phyloP scores from a whole-genome alignment of 2,888 invertebrate species.

The Crioceris asparagi region DNA sequence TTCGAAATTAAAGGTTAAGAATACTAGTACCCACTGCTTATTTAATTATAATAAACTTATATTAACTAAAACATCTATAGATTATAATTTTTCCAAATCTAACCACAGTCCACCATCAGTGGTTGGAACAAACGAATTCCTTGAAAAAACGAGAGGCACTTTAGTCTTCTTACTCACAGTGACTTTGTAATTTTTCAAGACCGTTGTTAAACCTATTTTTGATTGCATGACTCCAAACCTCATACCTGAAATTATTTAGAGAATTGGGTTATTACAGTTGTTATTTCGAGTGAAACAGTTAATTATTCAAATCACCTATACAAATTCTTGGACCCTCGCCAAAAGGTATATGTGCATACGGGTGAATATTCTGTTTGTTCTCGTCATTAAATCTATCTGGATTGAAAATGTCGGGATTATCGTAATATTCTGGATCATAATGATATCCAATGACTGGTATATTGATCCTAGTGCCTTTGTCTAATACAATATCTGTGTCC shows the following conservation, averaged over 20 bases:
- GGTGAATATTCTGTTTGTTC: not conserved
- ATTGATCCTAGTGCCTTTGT: not conserved
- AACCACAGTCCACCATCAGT: constrained; percentile 22
- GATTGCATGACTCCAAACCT: constrained; percentile 30
- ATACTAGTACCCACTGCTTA: too few relatives aligned
- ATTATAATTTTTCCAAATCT: constrained; percentile 8
- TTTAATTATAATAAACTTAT: too few relatives aligned
- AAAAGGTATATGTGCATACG: not conserved
- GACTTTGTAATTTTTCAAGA: constrained; percentile 24
- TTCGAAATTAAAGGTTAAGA: too few relatives aligned
- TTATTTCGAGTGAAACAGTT: too few relatives aligned
- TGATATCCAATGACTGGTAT: not conserved
- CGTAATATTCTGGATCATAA: not conserved
- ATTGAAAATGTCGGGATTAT: not conserved
- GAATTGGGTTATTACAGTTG: not conserved
- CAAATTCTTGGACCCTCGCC: too few relatives aligned
- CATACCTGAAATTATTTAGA: constrained; percentile 21
- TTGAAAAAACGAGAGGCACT: constrained; percentile 20
- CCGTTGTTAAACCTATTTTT: constrained; percentile 25
- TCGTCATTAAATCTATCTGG: not conserved
- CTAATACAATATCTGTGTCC: not conserved
- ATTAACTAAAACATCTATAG: too few relatives aligned
- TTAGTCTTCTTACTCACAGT: constrained; percentile 22
- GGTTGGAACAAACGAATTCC: constrained; percentile 12
- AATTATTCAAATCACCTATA: too few relatives aligned